Evolutionary conservation across 2,797 vertebrate genomes (phyloP).

Genomic region (Falco concolor): DNA sequence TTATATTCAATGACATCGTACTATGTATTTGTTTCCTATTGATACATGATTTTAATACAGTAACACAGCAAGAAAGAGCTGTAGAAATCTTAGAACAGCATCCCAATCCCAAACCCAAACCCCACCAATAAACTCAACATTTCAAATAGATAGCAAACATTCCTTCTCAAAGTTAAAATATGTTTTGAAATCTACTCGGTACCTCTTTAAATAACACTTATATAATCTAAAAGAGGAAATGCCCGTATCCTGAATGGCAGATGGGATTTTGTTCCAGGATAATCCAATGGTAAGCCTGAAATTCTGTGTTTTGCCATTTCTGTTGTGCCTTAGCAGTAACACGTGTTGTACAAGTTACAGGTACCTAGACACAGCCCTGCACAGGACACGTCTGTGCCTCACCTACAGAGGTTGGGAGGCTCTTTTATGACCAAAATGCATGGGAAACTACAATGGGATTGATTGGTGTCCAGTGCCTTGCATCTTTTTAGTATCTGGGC

Average conservation of each 20-base stretch:
- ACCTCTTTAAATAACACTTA: neutral
- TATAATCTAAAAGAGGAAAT: neutral
- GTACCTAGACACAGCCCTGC: neutral
- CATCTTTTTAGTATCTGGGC: neutral
- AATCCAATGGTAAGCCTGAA: neutral
- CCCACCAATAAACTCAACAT: neutral
- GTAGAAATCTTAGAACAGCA: neutral
- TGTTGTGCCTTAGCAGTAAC: neutral
- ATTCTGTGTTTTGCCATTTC: neutral
- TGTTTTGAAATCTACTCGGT: neutral
- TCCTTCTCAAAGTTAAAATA: neutral
- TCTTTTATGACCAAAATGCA: neutral
- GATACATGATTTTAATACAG: neutral
- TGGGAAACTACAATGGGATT: neutral
- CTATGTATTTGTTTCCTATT: neutral
- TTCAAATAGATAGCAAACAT: neutral
- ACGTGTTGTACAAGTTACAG: neutral
- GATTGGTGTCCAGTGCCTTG: rapidly evolving
- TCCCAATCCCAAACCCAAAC: neutral
- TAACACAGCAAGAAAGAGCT: neutral
- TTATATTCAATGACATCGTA: neutral
- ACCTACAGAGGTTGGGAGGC: neutral
- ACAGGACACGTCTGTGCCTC: neutral
- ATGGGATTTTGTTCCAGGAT: neutral
- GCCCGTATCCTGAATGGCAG: neutral